Evolutionary conservation across 1,140 invertebrate species (phyloP).

Genomic region (Papilio helenus): DNA sequence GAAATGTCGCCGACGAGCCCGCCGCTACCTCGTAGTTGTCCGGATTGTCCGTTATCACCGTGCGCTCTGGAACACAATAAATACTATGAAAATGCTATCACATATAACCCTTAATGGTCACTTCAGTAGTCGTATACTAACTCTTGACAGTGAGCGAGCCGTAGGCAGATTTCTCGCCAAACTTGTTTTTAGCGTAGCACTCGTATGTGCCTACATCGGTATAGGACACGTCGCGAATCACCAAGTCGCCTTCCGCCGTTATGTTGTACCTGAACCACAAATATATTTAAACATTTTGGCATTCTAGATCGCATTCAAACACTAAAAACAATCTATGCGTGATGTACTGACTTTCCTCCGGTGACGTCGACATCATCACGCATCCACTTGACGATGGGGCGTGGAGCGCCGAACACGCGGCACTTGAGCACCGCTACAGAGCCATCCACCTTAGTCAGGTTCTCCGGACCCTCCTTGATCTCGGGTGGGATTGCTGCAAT

Average conservation of each 20-base stretch:
- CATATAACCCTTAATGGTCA: not conserved
- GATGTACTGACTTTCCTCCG: conserved; percentile 85
- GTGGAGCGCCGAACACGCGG: conserved; percentile 97
- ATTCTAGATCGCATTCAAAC: not conserved
- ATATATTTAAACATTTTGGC: not conserved
- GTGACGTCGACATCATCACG: conserved; percentile 91
- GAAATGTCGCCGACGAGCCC: conserved; percentile 94
- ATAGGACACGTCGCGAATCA: conserved; percentile 92
- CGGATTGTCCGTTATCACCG: conserved; percentile 92
- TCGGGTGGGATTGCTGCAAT: conserved; percentile 92
- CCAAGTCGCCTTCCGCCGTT: conserved; percentile 89
- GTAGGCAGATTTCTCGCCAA: conserved; percentile 90
- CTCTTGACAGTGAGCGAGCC: conserved; percentile 93
- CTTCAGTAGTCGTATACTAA: conserved; percentile 65
- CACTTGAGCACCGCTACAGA: conserved; percentile 93
- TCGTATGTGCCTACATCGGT: conserved; percentile 94
- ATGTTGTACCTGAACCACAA: conserved; percentile 69
- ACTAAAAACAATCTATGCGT: not conserved
- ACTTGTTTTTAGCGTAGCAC: conserved; percentile 97
- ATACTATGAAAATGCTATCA: not conserved
- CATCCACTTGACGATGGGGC: conserved; percentile 97
- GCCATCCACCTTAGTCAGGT: conserved; percentile 92
- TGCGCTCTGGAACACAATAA: conserved; percentile 85
- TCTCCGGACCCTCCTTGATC: conserved; percentile 92
- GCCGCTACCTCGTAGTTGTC: conserved; percentile 96